A percentile compares a stretch with the other conserved stretches of the same genome.
These are phyloP conservation scores for Cremastinae sp. DNA, from an alignment of 2,888 invertebrate species.

Conservation along the genomic window DNA sequence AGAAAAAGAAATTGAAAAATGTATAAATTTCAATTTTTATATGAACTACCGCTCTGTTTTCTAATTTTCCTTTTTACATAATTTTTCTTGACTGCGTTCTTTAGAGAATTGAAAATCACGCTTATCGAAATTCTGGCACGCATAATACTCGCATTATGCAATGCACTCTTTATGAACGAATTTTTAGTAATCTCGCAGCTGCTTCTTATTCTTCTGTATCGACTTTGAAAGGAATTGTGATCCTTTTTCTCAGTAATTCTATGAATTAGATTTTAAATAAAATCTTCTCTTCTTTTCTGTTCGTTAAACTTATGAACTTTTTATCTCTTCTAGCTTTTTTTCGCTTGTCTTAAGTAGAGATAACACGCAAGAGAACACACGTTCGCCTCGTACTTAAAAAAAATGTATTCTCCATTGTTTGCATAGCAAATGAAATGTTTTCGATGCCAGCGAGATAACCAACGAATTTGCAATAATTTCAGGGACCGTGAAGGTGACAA, in stretches of 20 bases:
- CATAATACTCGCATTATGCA: constrained; percentile 3
- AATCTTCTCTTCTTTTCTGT: background rate
- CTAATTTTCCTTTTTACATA: background rate
- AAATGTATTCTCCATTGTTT: background rate
- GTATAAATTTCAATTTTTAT: constrained; percentile 9
- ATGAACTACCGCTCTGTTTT: background rate
- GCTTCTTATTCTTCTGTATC: constrained; percentile 12
- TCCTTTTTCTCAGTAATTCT: constrained; percentile 7
- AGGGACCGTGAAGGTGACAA: constrained; percentile 79
- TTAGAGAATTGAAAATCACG: constrained; percentile 20
- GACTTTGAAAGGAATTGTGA: constrained; percentile 1
- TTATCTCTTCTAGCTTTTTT: constrained; percentile 19
- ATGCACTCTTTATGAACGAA: constrained; percentile 33
- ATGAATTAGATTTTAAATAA: background rate
- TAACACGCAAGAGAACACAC: background rate
- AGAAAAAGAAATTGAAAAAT: constrained; percentile 64
- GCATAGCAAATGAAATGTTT: background rate
- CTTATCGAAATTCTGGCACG: constrained; percentile 35
- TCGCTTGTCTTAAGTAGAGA: constrained; percentile 16
- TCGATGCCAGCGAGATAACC: constrained; percentile 3
- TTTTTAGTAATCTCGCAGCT: constrained; percentile 2
- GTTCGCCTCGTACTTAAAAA: background rate
- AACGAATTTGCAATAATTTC: constrained; percentile 63
- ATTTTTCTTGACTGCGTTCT: background rate
- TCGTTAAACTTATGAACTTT: background rate